Conservation (phyloP, 1,140 invertebrate species). For the Planococcus citri region DNA sequence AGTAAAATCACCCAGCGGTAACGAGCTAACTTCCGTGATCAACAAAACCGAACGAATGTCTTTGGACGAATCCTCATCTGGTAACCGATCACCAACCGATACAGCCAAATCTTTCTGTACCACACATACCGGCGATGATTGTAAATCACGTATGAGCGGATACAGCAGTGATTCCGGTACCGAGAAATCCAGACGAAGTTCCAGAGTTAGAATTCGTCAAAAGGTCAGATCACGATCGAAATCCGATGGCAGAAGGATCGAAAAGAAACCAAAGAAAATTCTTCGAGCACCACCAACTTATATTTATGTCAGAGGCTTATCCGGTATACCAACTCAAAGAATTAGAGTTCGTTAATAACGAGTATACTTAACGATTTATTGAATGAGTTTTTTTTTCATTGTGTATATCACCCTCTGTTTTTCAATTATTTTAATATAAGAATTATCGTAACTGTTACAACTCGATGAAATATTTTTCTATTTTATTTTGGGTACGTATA, state of each 20-base stretch:
- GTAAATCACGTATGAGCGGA: background rate
- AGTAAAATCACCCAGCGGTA: background rate
- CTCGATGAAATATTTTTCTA: too few species aligned
- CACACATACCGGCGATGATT: background rate
- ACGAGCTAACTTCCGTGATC: background rate
- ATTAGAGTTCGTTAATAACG: background rate
- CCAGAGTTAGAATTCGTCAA: background rate
- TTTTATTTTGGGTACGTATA: too few species aligned
- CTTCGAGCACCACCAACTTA: constrained; percentile 59
- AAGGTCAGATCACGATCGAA: background rate
- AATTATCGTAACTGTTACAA: background rate
- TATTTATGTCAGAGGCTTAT: constrained; percentile 61
- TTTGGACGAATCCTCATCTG: background rate
- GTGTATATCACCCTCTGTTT: background rate
- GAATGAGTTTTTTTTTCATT: background rate
- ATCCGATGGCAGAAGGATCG: constrained; percentile 27
- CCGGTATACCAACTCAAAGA: constrained; percentile 51
- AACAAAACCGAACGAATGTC: background rate
- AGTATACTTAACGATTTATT: too few species aligned
- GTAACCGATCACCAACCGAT: background rate
- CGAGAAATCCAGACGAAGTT: background rate
- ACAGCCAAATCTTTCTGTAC: background rate
- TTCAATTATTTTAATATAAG: background rate
- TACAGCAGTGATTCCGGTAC: constrained; percentile 14
- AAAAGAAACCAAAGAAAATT: constrained; percentile 55